Base-by-base conservation (phyloP, 2,888 invertebrate genomes). In the Melipona bicolor region DNA sequence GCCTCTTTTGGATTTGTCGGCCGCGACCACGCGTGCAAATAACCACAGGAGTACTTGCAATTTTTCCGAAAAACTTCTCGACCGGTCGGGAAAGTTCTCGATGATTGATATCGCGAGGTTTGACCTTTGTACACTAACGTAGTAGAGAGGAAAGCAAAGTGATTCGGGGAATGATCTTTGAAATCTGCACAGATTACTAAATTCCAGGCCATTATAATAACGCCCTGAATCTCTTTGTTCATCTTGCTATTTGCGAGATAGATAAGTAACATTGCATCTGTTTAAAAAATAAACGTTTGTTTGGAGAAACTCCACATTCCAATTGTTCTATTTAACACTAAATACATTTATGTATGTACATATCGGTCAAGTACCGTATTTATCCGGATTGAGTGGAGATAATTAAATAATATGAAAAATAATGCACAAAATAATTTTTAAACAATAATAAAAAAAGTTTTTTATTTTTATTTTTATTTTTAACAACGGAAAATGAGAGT, bases 1-100 rank as follows among this genome's bases (percentile, higher is more conserved):
- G 74, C 71, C 73, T 68, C 73, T 68, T 67, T 27, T 50, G 15
- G 64, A 81, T 81, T 70, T 73, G 73, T 73, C 69, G 75, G 49
- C 24, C 54, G 69, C 59, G 50, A 68, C 67, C 50, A 79, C 70
- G 43, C 62, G 67, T 54, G 67, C 67, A 79, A 70, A 54, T n/a
- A 62, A 32, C 70, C 49, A 11, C 43, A 32, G n/a, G 24, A 54
- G 43, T 76, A 69, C 56, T 19, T 62, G 19, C 50, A 3, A 43
- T 64, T 76, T 83, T 65, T 64, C 24, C 21, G 67, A 72, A 81
- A 81, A 62, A 21, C 17, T 11, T 43, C 36, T 49, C 56, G 49
- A 80, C 36, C 36, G 54, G 54, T 74, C 79, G 75, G 71, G 80
- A 80, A 75, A 75, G 74, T 75, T n/a, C 19, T 4, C 49, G 49